phyloP scores from a whole-genome alignment of 2,113 vertebrate species.

The Collichthys lucidus region DNA sequence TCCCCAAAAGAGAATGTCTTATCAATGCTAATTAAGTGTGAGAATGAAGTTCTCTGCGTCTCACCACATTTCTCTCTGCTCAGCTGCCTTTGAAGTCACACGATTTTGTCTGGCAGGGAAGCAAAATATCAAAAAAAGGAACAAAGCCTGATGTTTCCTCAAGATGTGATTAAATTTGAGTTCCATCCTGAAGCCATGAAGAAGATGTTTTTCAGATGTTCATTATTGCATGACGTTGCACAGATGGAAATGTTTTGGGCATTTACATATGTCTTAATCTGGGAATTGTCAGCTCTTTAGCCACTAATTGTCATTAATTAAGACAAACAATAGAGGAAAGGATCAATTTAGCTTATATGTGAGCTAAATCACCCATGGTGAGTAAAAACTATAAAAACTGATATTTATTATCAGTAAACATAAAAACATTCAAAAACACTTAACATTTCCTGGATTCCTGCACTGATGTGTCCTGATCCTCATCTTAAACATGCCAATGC shows the following conservation, averaged over 20 bases:
- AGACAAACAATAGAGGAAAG: constrained; percentile 21
- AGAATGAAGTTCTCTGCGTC: constrained; percentile 25
- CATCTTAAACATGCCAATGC: background rate
- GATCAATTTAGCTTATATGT: background rate
- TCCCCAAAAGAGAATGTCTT: constrained; percentile 40
- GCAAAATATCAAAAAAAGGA: constrained; percentile 37
- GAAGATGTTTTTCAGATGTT: constrained; percentile 33
- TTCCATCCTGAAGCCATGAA: constrained; percentile 19
- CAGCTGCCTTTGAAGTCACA: constrained; percentile 58
- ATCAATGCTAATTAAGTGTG: constrained; percentile 50
- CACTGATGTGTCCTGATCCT: background rate
- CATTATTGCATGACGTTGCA: constrained; percentile 10
- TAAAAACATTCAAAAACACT: background rate
- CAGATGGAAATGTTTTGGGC: constrained; percentile 29
- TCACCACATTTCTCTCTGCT: constrained; percentile 17
- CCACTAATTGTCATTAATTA: constrained; percentile 9
- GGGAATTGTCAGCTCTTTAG: constrained; percentile 13
- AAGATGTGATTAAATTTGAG: constrained; percentile 36
- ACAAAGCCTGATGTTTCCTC: constrained; percentile 20
- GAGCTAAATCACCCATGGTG: background rate
- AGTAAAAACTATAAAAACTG: background rate
- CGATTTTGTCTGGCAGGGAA: constrained; percentile 17
- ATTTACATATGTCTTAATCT: constrained; percentile 28
- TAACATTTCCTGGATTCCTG: background rate
- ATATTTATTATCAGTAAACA: background rate